Evolutionary conservation across 2,888 invertebrate genomes (phyloP), one percentile per base, ranked within the genome.

Genomic region (Timema cristinae): DNA sequence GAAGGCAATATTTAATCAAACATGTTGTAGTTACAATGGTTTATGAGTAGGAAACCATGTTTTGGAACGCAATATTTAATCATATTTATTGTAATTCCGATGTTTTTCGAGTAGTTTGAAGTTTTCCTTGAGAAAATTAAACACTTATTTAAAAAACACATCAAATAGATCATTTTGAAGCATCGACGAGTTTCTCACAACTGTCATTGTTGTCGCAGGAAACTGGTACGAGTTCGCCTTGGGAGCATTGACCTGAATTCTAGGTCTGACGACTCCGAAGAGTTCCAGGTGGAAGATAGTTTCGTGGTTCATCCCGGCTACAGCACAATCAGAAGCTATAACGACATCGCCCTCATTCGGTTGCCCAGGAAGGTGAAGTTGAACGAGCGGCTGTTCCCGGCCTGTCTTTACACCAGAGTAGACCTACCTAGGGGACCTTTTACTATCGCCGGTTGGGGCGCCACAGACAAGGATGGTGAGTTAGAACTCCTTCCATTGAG

Each of bases 321-420:
- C 73, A 71, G 73, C 49, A 63, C 73, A n/a, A 72, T 49, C 9
- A 61, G 50, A 6, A 63, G 73, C n/a, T 77, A 77, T 69, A 71
- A 78, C 68, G 78, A 78, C 74, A 73, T 78, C 13, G 78, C 75
- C 9, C 68, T 78, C 13, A 71, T 78, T 9, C 75, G 76, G 50
- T 73, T 78, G 48, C 72, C 68, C 16, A 11, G 70, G 7, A 50
- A 6, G 11, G 72, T 73, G 48, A 50, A 61, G 66, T 70, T 73
- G 68, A 70, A 71, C 2, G 69, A 69, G 9, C 68, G 11, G 59
- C 68, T 74, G 9, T 59, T 66, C 16, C 74, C 74, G 2, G 74
- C 74, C 48, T 74, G 74, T 54, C 72, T 74, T 6, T 70, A 71
- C 68, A 49, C 73, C 10, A 67, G 68, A 50, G 67, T 69, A 7